Evolutionary conservation across 2,888 invertebrate species (phyloP), one percentile per base, ranked within the genome.

Genomic region (Pilophorus perplexus): DNA sequence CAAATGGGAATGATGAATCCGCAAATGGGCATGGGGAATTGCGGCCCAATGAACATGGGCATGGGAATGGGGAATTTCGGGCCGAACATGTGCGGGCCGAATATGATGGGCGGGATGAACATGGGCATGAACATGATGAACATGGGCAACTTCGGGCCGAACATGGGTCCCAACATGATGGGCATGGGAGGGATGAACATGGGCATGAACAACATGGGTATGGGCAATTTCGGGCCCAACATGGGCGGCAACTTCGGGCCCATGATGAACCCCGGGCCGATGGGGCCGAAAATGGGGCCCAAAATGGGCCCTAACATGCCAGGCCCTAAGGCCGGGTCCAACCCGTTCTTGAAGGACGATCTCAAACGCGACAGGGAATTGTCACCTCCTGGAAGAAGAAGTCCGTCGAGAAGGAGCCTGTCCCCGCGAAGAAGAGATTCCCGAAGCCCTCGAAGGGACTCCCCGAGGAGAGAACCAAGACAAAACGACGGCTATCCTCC

Each of bases 1-100:
- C 33, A 33, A n/a, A 55, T 55, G 55, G 55, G 55, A 12, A 55
- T 42, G 59, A 59, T 59, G 59, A 59, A 27, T 6, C 20, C 20
- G 6, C 16, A 16, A 12, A 59, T 59, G 59, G 59, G 59, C 3
- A 59, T 59, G 59, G 44, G 44, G 1, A 40, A 59, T 16, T 42
- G 23, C n/a, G 55, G 55, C 3, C 37, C 10, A n/a, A 55, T 55
- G 55, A 59, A 59, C 33, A 20, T 20, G 12, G 38, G 38, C 1
- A 40, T 42, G 44, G 42, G 18, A 10, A 55, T 55, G 55, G 55
- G 38, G 52, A 52, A 52, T 52, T 25, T 25, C 25, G 28, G 14
- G 3, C 22, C 25, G 27, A 50, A 55, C 37, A 55, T 55, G 55
- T 37, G 55, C 3, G 12, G 6, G 33, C 33, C 20, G 23, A 42